Evolutionary conservation across 1,140 invertebrate species (phyloP), one percentile per base, ranked within the genome.

Genomic region (Elymnias hypermnestra): DNA sequence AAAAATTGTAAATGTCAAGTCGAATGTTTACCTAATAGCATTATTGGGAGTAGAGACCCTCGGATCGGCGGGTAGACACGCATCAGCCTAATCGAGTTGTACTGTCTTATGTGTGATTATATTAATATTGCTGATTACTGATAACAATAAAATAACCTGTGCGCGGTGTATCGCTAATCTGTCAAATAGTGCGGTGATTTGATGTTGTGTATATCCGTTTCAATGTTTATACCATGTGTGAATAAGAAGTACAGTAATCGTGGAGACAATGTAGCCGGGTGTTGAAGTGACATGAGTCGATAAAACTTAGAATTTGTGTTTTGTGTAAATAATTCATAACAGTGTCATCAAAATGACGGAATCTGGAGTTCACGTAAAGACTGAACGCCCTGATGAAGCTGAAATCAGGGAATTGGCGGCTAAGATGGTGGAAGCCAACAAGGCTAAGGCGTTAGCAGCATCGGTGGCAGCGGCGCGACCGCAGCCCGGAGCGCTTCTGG

Each of bases 371-470:
- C 83, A 83, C 60, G 91, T 95, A n/a, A 96, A 96, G 82, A 90
- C 93, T 66, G 94, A 95, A 87, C 88, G 90, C 66, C 90, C 91
- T 53, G 94, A 96, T 89, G 94, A 95, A 75, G 92, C 93, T 41
- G 94, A 96, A 83, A 96, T 96, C 72, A 87, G 90, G 62, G 93
- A 94, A 77, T 62, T 96, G 86, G 94, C 94, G 48, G 92, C 92
- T 57, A 94, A 95, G 83, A 93, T 95, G 90, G 90, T 92, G 78
- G 94, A 95, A 83, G 92, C 92, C 44, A 93, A 95, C 75, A 94
- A 92, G 77, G 91, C 91, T 58, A 93, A 93, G 87, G 70, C 87
- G 53, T 60, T 88, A 53, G 83, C 85, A 57, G 76, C 87, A 31
- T 71, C 85, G 42, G 75, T 79, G 43, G 74, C 83, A n/a, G 81